Percentiles rank a stretch among this genome's conserved stretches.
Conservation (phyloP, 2,888 invertebrate genomes). For the Amphipyra tragopoginis region DNA sequence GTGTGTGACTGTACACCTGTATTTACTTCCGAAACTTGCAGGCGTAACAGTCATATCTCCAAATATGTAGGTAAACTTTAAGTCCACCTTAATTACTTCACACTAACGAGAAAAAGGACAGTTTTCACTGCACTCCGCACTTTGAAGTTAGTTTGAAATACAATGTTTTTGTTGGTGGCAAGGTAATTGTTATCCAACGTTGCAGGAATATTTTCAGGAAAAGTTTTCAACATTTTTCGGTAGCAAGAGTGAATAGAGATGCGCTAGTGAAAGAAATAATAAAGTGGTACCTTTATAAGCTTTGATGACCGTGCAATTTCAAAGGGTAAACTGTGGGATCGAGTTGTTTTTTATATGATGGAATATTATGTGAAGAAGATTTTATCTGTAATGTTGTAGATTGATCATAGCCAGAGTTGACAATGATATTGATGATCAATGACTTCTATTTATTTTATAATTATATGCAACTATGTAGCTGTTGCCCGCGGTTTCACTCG, state of each 20-base stretch:
- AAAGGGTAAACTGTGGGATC: neutral
- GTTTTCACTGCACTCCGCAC: slow-evolving; percentile 8
- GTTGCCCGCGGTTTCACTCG: too few species aligned
- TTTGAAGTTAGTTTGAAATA: slow-evolving; percentile 35
- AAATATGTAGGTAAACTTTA: too few species aligned
- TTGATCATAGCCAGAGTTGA: too few species aligned
- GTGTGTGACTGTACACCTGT: too few species aligned
- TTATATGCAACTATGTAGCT: too few species aligned
- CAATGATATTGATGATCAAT: too few species aligned
- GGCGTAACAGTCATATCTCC: too few species aligned
- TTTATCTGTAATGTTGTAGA: too few species aligned
- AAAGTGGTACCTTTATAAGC: neutral
- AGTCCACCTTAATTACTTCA: neutral
- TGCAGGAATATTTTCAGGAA: slow-evolving; percentile 23
- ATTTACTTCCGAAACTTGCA: too few species aligned
- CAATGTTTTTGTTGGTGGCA: slow-evolving; percentile 30
- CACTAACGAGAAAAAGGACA: slow-evolving; percentile 15
- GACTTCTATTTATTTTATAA: too few species aligned
- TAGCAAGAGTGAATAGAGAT: slow-evolving; percentile 8
- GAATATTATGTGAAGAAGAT: too few species aligned
- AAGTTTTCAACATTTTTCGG: slow-evolving; percentile 21
- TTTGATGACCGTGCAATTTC: neutral
- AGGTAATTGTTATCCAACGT: slow-evolving; percentile 27
- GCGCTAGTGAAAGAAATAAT: neutral
- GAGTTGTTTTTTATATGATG: too few species aligned